Evolutionary conservation across 2,888 invertebrate genomes (phyloP).

Genomic region (Stegophylla sp.): DNA sequence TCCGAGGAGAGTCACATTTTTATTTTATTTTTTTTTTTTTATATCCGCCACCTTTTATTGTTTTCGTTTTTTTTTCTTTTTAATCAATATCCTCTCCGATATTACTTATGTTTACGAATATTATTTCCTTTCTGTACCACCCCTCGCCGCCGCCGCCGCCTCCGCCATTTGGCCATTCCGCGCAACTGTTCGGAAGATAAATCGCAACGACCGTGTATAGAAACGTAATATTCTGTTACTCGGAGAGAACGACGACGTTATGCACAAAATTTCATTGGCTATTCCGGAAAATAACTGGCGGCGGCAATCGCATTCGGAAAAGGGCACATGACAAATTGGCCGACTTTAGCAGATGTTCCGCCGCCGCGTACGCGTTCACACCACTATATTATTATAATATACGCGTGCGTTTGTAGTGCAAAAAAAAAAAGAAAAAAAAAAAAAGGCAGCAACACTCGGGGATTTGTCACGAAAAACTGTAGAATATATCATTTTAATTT

Average conservation of each 20-base stretch:
- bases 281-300: conserved; percentile 51
- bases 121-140: conserved; percentile 44
- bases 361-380: neutral
- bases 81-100: conserved; percentile 51
- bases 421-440: neutral
- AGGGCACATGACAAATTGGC: conserved; percentile 36
- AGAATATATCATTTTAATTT: conserved; percentile 7
- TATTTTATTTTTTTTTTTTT: too few species aligned
- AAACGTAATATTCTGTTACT: conserved; percentile 47
- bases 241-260: conserved; percentile 46
- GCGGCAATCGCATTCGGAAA: conserved; percentile 35
- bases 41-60: too few species aligned
- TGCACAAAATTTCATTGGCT: conserved; percentile 50
- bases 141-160: neutral
- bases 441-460: neutral
- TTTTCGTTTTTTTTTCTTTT: conserved; percentile 13
- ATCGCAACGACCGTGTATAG: conserved; percentile 50
- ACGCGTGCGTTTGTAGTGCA: conserved; percentile 2
- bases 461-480: neutral
- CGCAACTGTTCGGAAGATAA: conserved; percentile 57
- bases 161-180: conserved; percentile 44
- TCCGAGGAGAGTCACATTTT: too few species aligned
- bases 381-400: too few species aligned
- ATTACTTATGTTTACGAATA: conserved; percentile 55
- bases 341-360: conserved; percentile 43